These are phyloP conservation scores for Drosophila arizonae DNA, from an alignment of 1,140 invertebrate genomes.

Conservation along the genomic window DNA sequence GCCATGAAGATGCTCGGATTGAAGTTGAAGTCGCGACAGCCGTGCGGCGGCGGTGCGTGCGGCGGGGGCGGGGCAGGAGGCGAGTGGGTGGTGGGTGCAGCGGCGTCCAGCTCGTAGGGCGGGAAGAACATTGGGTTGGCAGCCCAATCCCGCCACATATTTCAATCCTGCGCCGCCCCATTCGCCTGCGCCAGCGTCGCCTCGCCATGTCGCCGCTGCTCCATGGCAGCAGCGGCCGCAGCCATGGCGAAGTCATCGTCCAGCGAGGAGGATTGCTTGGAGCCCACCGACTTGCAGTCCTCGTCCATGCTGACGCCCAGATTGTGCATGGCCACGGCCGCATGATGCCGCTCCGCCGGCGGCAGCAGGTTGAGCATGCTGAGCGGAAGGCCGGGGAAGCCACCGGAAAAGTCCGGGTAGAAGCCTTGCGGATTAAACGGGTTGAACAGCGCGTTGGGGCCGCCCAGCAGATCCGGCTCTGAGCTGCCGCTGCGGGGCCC, in stretches of 20 bases:
- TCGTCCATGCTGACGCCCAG: constrained; percentile 84
- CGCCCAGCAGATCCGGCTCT: constrained; percentile 85
- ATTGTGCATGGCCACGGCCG: constrained; percentile 83
- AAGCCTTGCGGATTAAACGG: constrained; percentile 88
- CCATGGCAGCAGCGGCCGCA: constrained; percentile 62
- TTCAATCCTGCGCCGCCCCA: constrained; percentile 86
- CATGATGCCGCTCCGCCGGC: constrained; percentile 87
- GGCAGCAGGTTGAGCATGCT: constrained; percentile 92
- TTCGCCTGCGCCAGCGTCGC: constrained; percentile 85
- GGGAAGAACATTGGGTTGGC: constrained; percentile 82
- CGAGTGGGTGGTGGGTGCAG: constrained; percentile 20
- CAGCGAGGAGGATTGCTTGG: constrained; percentile 86
- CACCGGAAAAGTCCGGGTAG: constrained; percentile 90
- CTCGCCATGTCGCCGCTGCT: constrained; percentile 75
- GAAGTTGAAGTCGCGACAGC: constrained; percentile 69
- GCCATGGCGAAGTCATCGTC: constrained; percentile 85
- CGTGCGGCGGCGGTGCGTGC: constrained; percentile 27
- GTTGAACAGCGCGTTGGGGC: constrained; percentile 86
- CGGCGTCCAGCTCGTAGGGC: constrained; percentile 63
- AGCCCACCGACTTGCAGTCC: constrained; percentile 86
- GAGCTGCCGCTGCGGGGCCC: constrained; percentile 86
- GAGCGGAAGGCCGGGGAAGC: constrained; percentile 90
- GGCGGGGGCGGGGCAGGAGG: constrained; percentile 35
- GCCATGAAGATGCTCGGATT: constrained; percentile 73
- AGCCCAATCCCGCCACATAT: constrained; percentile 83